Evolutionary conservation across 2,113 vertebrate genomes (phyloP).

Genomic region (Oryzias curvinotus): DNA sequence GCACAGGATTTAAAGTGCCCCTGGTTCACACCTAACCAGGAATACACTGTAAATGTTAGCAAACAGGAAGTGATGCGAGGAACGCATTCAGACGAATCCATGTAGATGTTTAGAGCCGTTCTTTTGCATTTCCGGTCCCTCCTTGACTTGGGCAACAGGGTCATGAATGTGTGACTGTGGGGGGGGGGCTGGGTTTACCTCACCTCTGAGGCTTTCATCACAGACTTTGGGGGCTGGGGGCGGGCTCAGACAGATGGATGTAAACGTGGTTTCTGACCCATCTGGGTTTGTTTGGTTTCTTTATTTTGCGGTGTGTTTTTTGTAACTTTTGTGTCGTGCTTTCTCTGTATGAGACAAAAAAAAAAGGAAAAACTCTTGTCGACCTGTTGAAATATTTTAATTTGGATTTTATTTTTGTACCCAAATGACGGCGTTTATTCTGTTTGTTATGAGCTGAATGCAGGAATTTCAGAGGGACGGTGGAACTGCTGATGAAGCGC

Average conservation of each 20-base stretch:
- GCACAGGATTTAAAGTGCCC: slow-evolving; percentile 62
- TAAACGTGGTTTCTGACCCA: slow-evolving; percentile 58
- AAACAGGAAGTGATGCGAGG: slow-evolving; percentile 69
- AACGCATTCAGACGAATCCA: slow-evolving; percentile 55
- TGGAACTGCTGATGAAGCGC: slow-evolving; percentile 20
- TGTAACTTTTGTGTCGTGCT: slow-evolving; percentile 71
- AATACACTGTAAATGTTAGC: slow-evolving; percentile 76
- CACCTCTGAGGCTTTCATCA: slow-evolving; percentile 37
- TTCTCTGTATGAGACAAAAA: slow-evolving; percentile 54
- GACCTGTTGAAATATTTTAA: slow-evolving; percentile 61
- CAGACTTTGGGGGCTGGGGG: slow-evolving; percentile 33
- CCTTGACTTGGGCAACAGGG: slow-evolving; percentile 48
- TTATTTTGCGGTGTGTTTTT: slow-evolving; percentile 68
- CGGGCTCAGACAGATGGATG: slow-evolving; percentile 50
- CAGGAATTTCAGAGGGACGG: slow-evolving; percentile 52
- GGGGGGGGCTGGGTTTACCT: slow-evolving; percentile 23
- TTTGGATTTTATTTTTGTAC: slow-evolving; percentile 81
- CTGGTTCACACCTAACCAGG: slow-evolving; percentile 74
- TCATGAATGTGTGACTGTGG: slow-evolving; percentile 8
- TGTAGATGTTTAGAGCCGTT: slow-evolving; percentile 72
- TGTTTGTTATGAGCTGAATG: slow-evolving; percentile 64
- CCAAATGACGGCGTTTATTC: slow-evolving; percentile 55
- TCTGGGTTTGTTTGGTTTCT: slow-evolving; percentile 42
- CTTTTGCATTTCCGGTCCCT: slow-evolving; percentile 54
- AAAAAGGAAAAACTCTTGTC: slow-evolving; percentile 16